Conservation (phyloP, 1,140 invertebrate species). For the Gryllus bimaculatus region DNA sequence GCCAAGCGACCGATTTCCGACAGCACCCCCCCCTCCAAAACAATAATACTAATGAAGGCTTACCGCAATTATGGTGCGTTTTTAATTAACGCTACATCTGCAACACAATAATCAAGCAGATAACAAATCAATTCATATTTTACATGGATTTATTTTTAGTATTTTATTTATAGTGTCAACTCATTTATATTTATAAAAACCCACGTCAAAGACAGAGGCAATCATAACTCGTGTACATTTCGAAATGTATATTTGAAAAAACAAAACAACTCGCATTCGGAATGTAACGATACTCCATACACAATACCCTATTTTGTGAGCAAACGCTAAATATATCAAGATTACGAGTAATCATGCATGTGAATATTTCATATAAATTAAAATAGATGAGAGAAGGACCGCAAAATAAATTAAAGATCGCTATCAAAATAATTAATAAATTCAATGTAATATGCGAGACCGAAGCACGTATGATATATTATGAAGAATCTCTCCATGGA, state of each 20-base stretch:
- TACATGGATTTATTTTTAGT: background rate
- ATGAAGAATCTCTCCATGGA: background rate
- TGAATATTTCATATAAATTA: slow-evolving; percentile 2
- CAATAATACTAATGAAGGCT: slow-evolving; percentile 1
- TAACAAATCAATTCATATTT: slow-evolving; percentile 6
- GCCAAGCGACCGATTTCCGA: too few relatives aligned
- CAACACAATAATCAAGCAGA: background rate
- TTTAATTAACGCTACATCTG: background rate
- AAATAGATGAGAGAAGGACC: background rate
- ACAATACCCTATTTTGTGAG: background rate
- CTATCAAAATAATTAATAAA: slow-evolving; percentile 6
- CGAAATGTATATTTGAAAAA: background rate
- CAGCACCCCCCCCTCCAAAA: background rate
- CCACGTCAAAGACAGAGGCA: background rate
- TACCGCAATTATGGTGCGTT: background rate
- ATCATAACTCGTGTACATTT: background rate
- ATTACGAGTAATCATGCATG: slow-evolving; percentile 1
- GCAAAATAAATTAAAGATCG: slow-evolving; percentile 2
- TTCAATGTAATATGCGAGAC: background rate
- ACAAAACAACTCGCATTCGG: background rate
- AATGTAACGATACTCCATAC: background rate
- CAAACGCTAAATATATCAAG: background rate
- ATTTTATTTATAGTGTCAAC: background rate
- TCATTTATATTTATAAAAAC: slow-evolving; percentile 2
- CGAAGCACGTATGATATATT: background rate